A percentile compares a stretch with the other conserved stretches of the same genome.
Evolutionary conservation across 2,888 invertebrate species (phyloP).

Genomic region (Spisula solida): DNA sequence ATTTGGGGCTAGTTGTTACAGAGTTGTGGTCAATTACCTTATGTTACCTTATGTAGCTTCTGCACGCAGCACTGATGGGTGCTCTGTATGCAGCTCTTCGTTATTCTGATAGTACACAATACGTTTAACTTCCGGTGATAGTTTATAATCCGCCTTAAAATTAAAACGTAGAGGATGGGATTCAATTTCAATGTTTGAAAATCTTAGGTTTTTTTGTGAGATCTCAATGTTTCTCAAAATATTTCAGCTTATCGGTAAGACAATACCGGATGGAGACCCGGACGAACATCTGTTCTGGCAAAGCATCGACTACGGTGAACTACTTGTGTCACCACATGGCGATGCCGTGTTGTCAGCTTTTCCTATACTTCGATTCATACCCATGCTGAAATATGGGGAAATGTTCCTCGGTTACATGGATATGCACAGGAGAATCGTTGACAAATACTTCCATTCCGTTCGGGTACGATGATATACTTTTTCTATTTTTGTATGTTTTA

Average conservation of each 20-base stretch:
- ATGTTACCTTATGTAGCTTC: too few species aligned
- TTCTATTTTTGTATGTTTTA: background rate
- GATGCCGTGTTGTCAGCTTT: background rate
- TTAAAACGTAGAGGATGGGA: too few species aligned
- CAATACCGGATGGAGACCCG: background rate
- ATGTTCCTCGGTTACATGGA: background rate
- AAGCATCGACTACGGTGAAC: background rate
- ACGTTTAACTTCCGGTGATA: too few species aligned
- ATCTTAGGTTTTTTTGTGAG: too few species aligned
- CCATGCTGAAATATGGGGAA: background rate
- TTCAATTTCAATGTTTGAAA: too few species aligned
- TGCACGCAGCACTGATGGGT: too few species aligned
- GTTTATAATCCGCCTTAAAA: too few species aligned
- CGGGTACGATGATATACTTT: background rate
- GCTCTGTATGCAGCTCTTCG: too few species aligned
- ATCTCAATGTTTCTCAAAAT: background rate
- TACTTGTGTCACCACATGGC: background rate
- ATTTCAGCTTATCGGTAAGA: background rate
- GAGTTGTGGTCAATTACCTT: too few species aligned
- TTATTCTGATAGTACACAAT: too few species aligned
- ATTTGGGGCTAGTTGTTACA: too few species aligned
- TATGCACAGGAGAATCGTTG: background rate
- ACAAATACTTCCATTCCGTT: background rate
- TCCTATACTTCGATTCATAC: background rate
- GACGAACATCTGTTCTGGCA: conserved; percentile 12